These are phyloP conservation scores for Oscheius sp. DNA, from an alignment of 2,888 invertebrate genomes.

Conservation along the genomic window DNA sequence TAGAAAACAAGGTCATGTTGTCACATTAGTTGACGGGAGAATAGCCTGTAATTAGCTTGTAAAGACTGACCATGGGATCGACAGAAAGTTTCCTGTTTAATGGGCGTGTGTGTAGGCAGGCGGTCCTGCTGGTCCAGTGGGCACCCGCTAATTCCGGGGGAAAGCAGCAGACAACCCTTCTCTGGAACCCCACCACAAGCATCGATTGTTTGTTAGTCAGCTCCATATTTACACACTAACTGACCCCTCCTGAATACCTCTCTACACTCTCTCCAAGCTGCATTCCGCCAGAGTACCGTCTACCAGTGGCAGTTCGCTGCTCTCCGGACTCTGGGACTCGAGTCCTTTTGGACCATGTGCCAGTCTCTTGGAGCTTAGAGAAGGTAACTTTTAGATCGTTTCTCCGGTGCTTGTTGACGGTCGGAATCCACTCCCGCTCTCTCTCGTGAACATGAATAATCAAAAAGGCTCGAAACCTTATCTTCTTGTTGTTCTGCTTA, in stretches of 20 bases:
- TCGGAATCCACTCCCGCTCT: not conserved
- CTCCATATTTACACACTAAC: not conserved
- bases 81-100: not conserved
- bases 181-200: not conserved
- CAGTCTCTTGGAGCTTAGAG: slow-evolving; percentile 26
- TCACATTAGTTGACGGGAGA: not conserved
- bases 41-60: not conserved
- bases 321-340: slow-evolving; percentile 11
- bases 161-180: slow-evolving; percentile 3
- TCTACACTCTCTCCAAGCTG: slow-evolving; percentile 7
- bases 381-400: slow-evolving; percentile 6
- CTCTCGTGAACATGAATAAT: slow-evolving; percentile 21
- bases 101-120: slow-evolving; percentile 12
- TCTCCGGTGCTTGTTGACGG: slow-evolving; percentile 8
- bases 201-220: slow-evolving; percentile 32
- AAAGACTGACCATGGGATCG: not conserved
- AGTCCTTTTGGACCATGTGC: slow-evolving; percentile 20
- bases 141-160: slow-evolving; percentile 34
- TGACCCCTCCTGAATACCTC: not conserved
- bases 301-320: not conserved
- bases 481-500: not conserved
- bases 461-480: slow-evolving; percentile 8
- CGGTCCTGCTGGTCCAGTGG: slow-evolving; percentile 33
- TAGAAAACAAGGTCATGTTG: not conserved
- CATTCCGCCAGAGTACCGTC: slow-evolving; percentile 28